phyloP scores from a whole-genome alignment of 2,888 invertebrate species.

The Lasioglossum lativentre region DNA sequence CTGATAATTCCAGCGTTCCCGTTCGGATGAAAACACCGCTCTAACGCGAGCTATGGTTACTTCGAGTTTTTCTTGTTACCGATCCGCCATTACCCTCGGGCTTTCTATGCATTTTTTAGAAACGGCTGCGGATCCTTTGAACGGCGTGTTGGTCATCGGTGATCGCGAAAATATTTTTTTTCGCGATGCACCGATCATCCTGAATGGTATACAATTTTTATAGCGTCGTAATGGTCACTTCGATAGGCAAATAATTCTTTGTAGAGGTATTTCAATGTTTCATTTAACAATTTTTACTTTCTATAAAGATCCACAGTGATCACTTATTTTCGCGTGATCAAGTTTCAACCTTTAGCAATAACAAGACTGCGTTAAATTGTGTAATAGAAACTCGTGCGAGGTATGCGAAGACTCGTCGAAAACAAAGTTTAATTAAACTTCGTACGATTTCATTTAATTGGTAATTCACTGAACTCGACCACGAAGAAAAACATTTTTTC shows the following conservation, averaged over 20 bases:
- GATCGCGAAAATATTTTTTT: too few relatives aligned
- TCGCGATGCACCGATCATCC: too few relatives aligned
- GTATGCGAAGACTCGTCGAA: background rate
- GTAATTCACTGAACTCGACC: background rate
- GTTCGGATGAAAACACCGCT: background rate
- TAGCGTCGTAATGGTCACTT: too few relatives aligned
- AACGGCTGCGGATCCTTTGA: background rate
- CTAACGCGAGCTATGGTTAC: background rate
- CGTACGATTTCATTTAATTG: background rate
- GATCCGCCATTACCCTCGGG: background rate
- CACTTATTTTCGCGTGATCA: background rate
- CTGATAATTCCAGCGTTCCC: slow-evolving; percentile 21
- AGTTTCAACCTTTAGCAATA: background rate
- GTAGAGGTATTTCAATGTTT: too few relatives aligned
- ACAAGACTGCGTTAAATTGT: background rate
- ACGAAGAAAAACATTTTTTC: background rate
- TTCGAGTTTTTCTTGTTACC: slow-evolving; percentile 15
- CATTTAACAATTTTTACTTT: too few relatives aligned
- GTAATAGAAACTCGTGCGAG: background rate
- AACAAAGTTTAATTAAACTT: background rate
- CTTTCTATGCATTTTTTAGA: background rate
- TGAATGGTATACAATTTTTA: too few relatives aligned
- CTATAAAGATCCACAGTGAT: background rate
- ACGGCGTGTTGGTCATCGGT: background rate
- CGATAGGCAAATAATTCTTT: too few relatives aligned